Evolutionary conservation across 2,113 vertebrate species (phyloP), one percentile per base, ranked within the genome.

Genomic region (Origma solitaria): DNA sequence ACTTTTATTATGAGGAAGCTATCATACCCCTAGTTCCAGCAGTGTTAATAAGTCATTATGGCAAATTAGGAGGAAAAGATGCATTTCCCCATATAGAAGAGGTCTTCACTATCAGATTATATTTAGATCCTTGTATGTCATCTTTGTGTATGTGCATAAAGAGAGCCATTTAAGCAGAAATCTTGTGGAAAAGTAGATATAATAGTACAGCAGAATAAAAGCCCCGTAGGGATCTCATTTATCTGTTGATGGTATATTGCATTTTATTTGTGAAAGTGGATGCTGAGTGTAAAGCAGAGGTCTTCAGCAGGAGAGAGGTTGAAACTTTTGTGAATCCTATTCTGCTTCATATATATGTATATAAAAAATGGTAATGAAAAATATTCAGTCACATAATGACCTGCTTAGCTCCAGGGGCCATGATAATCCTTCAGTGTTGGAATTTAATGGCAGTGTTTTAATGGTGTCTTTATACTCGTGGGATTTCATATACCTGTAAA

Each of bases 401-500:
- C 92, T 73, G 51, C 68, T 92, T 95, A 80, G 88, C 93, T 95
- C 66, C 49, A 86, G 91, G 94, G 79, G 58, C 81, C 12, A 0
- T 70, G 75, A 92, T 95, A 93, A 85, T 96, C 72, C 73, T 90
- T 73, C 78, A 95, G 91, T 95, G 86, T 3, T 44, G 77, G 69
- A 83, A 57, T 96, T 97, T 95, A 95, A 96, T 94, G 84, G 91
- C 58, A 95, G 56, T 86, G 92, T 93, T 97, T 97, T 97, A 97
- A 94, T 96, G 73, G 64, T 91, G 82, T 80, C 94, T 95, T 95
- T 95, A 78, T 87, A 90, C 66, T 88, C 14, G 0, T 0, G 12
- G 68, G 56, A 81, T 92, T 96, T 91, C 95, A 96, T 92, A 90
- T 88, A 93, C 94, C 93, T 96, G 88, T 92, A 94, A 94, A 95